Base-by-base conservation (phyloP, 1,140 invertebrate genomes). In the Euura saliciscinereae region DNA sequence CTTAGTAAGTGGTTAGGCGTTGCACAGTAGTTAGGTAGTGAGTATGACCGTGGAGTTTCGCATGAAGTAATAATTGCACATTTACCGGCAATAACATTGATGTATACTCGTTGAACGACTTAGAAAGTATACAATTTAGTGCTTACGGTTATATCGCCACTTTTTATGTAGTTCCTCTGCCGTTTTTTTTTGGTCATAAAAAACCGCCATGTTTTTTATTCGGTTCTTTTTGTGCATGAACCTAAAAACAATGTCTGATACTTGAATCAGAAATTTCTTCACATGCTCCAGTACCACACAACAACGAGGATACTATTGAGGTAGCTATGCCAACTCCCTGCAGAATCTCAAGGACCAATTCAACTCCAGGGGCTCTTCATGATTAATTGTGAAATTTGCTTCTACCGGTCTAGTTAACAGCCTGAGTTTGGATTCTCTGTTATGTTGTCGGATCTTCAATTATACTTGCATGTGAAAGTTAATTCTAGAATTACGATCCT, bases 121-220 rank as follows among this genome's bases (percentile, higher is more conserved):
- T 59, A 59, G 51, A 59, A 59, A 59, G 51, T 59, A n/a, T n/a
- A n/a, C 51, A 59, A 59, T 59, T 59, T 59, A 11, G 8, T n/a
- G 51, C 13, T 59, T 4, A n/a, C 51, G 8, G 6, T 59, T 59
- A 28, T 28, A 28, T 28, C 28, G 28, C 28, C 28, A 28, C 28
- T 28, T 28, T 28, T 28, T 28, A 28, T 28, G 28, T 28, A 28
- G 28, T 28, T 28, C 28, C 28, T 28, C 28, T 28, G 28, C 28
- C 28, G 28, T 28, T 28, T 28, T 28, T 28, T 28, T 28, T 28
- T 28, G 0, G 0, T 28, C 28, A 28, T 28, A 28, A 28, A 28
- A 28, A 28, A 28, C 28, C 28, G 28, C 0, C 28, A 28, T 28
- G 28, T 28, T 28, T 28, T 28, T 28, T 28, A 28, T 28, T 28